Base-by-base conservation (phyloP, 2,888 invertebrate species). In the Ophion ellenae region DNA sequence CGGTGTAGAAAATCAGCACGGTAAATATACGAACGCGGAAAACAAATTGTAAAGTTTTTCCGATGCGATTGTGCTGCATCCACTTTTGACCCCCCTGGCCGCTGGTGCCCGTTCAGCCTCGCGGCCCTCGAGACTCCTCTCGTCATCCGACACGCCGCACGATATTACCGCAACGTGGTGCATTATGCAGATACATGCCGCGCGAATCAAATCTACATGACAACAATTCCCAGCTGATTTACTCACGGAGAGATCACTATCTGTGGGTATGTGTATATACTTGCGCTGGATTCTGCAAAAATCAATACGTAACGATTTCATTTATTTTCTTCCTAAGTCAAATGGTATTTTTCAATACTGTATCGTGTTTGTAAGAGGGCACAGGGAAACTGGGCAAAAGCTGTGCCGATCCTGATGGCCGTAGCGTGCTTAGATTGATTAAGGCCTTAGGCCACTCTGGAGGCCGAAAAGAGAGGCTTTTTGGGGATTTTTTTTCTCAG, bases 131-230 rank as follows among this genome's bases (percentile, higher is more conserved):
- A 75, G 63, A 75, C 47, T 66, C 36, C 57, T 45, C 28, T 71
- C 70, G 66, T 76, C 57, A 67, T 67, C 17, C 53, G 61, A 76
- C 24, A 74, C 61, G 57, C 11, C 24, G 73, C 45, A 57, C 36
- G 28, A 28, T 53, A 17, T 53, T 17, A 53, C 73, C 14, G 24
- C 36, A 28, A 28, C 53, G 47, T 47, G 61, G 74, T 69, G 67
- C 67, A 53, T 73, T 76, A 77, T 73, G 70, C 32, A 61, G 47
- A 36, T 67, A 63, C 11, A 59, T 24, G 61, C 64, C 63, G 40
- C 57, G 80, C 57, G 71, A 45, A 20, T 71, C 63, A 61, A 76
- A 81, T 81, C 73, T 45, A 70, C 78, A 81, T 70, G 77, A 81
- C 64, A 77, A 81, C 77, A 64, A 85, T 78, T 28, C 20, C 20